Evolutionary conservation across 2,113 vertebrate species (phyloP).

Genomic region (Camelus dromedarius): DNA sequence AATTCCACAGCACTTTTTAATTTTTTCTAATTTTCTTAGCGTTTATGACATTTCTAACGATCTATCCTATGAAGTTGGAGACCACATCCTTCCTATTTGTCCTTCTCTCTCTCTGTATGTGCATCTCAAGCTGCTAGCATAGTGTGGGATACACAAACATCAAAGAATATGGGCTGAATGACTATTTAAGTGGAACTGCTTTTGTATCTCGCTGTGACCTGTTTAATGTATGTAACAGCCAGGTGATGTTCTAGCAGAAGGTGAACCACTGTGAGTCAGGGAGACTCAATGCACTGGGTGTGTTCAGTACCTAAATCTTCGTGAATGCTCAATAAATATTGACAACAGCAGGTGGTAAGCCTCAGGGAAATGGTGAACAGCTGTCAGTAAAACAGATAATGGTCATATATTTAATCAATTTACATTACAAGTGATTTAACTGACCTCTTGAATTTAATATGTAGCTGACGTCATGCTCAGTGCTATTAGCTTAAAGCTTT

Average conservation of each 20-base stretch:
- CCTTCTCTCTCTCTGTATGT: background rate
- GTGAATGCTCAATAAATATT: conserved; percentile 63
- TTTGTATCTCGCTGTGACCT: background rate
- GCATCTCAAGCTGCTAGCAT: background rate
- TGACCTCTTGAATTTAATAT: conserved; percentile 27
- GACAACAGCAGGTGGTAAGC: conserved; percentile 44
- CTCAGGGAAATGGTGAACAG: conserved; percentile 23
- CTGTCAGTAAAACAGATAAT: conserved; percentile 60
- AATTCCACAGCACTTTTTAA: background rate
- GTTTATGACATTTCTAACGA: background rate
- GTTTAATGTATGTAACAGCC: background rate
- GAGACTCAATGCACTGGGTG: background rate
- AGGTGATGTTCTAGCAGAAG: background rate
- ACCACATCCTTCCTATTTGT: background rate
- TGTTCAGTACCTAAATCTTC: conserved; percentile 45
- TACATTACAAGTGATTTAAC: conserved; percentile 39
- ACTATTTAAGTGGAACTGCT: background rate
- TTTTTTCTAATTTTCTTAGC: conserved; percentile 24
- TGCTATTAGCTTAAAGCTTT: background rate
- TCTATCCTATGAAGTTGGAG: background rate
- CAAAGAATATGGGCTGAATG: background rate
- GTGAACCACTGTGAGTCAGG: background rate
- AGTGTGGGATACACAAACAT: background rate
- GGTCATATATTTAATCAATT: conserved; percentile 68
- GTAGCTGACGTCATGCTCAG: background rate